These are phyloP conservation scores for Pharmacophagus antenor DNA, from an alignment of 2,888 invertebrate species.

Conservation along the genomic window DNA sequence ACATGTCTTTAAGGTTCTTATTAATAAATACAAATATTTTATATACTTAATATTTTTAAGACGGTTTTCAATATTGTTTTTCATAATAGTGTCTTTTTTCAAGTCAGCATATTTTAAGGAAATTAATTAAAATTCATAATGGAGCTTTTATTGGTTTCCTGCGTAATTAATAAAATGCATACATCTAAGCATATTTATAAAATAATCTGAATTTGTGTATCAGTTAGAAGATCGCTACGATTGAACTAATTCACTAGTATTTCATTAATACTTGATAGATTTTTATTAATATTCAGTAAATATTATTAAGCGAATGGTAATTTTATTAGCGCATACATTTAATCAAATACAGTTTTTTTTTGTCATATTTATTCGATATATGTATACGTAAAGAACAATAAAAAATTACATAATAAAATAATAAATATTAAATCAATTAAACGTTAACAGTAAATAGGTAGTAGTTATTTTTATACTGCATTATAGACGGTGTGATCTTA, in stretches of 20 bases:
- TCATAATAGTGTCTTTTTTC: background rate
- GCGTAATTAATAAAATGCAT: background rate
- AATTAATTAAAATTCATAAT: background rate
- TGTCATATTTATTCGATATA: too few relatives aligned
- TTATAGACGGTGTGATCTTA: conserved; percentile 48
- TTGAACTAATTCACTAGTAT: too few relatives aligned
- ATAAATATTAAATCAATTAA: background rate
- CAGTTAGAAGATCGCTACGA: too few relatives aligned
- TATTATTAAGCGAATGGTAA: too few relatives aligned
- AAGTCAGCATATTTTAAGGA: background rate
- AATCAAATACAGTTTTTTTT: too few relatives aligned
- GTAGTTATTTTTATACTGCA: conserved; percentile 23
- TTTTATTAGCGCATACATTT: too few relatives aligned
- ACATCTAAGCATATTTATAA: background rate
- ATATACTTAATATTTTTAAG: background rate
- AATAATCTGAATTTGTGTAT: too few relatives aligned
- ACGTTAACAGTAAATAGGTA: conserved; percentile 21
- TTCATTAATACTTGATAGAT: too few relatives aligned
- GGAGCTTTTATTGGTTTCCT: background rate
- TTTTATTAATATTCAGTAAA: too few relatives aligned
- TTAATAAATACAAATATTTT: background rate
- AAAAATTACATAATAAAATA: background rate
- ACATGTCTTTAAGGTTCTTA: conserved; percentile 8
- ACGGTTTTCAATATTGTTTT: background rate
- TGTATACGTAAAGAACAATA: too few relatives aligned